phyloP scores from a whole-genome alignment of 2,888 invertebrate genomes.

The Eupeodes latifasciatus region DNA sequence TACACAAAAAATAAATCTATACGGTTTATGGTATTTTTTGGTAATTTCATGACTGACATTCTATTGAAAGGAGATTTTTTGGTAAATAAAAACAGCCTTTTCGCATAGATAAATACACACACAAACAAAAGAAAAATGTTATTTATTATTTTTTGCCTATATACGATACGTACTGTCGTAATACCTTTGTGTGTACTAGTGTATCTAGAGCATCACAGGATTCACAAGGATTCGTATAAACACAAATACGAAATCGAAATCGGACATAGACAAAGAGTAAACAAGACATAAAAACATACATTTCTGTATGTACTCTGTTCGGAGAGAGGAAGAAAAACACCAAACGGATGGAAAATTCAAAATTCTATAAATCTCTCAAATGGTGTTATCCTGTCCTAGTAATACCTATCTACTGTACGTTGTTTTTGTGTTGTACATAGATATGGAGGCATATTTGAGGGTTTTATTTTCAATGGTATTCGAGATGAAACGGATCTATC shows the following conservation, averaged over 20 bases:
- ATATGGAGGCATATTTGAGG: neutral
- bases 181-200: no score
- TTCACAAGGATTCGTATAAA: neutral
- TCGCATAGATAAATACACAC: neutral
- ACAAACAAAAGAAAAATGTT: constrained; percentile 22
- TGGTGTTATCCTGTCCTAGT: constrained; percentile 66
- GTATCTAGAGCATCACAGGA: neutral
- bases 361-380: constrained; percentile 74
- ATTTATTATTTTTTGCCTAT: constrained; percentile 54
- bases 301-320: neutral
- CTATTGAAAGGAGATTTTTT: constrained; percentile 11
- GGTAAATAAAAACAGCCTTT: constrained; percentile 36
- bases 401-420: neutral
- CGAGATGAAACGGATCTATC: neutral
- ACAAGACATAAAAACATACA: constrained; percentile 3
- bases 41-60: constrained; percentile 30
- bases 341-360: constrained; percentile 58
- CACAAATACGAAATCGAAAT: constrained; percentile 59
- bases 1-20: constrained; percentile 1
- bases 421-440: neutral
- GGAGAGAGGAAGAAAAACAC: neutral
- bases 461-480: neutral
- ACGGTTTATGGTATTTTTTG: neutral
- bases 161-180: no score
- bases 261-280: constrained; percentile 50